Base-by-base conservation (phyloP, 2,888 invertebrate genomes). In the Drosophila falleni region DNA sequence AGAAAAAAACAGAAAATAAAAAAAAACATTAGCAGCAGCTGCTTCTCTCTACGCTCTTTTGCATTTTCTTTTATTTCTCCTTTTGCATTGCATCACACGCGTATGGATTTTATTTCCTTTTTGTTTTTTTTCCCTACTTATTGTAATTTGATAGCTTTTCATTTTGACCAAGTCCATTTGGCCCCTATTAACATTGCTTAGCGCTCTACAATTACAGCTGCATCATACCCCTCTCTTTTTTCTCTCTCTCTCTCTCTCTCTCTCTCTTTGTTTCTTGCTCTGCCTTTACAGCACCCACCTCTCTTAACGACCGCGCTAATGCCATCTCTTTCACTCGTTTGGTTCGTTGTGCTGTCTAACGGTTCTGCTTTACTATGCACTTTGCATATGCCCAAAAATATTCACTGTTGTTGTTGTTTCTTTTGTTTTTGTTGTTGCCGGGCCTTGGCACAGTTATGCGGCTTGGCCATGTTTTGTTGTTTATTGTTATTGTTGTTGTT, bases 381-480 rank as follows among this genome's bases (percentile, higher is more conserved):
- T 83, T 84, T 84, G 81, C 89, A 80, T 76, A 77, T 65, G 74
- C 54, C 75, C 49, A 76, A 82, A 62, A 71, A 68, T 72, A 47
- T 65, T 56, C 66, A 54, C 55, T 33, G 66, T 51, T 71, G 58
- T 71, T 67, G 23, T 58, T 37, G 37, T 23, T 56, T 23, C 29
- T 67, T n/a, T 53, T 50, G 37, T 35, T 56, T 31, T 41, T 64
- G 50, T 23, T 66, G 56, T 55, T 56, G 54, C 10, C 49, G 78
- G 55, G 87, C 84, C 84, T 84, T 84, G 84, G 84, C 89, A 84
- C 89, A 84, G 84, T 84, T 84, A 87, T 86, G 89, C 53, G 72
- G 89, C 84, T 81, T 83, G 78, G 65, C 68, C 71, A 80, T 35
- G 59, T 69, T 72, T 67, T 60, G 58, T 56, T 26, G 26, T 63